phyloP scores from a whole-genome alignment of 2,888 invertebrate species.

The Diaperis boleti region DNA sequence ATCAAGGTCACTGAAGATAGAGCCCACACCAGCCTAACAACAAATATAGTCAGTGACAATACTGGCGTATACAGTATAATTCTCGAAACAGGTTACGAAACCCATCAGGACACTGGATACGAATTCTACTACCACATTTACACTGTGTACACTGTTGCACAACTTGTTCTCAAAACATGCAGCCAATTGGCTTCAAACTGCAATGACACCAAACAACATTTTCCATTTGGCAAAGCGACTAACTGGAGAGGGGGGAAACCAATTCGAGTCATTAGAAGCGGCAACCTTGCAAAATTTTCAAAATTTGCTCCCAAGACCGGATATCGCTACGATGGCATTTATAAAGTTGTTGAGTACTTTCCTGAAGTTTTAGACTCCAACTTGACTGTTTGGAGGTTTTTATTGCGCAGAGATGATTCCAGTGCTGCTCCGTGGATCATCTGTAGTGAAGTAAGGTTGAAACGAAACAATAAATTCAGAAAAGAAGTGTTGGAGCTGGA shows the following conservation, averaged over 20 bases:
- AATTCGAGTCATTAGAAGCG: constrained; percentile 83
- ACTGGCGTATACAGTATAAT: constrained; percentile 87
- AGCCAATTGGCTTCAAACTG: constrained; percentile 82
- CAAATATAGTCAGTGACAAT: constrained; percentile 67
- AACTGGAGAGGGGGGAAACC: constrained; percentile 82
- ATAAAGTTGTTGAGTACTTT: constrained; percentile 88
- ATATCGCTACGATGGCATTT: constrained; percentile 85
- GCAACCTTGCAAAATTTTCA: constrained; percentile 77
- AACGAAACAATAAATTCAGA: constrained; percentile 63
- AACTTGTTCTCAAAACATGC: not conserved
- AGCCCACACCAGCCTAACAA: not conserved
- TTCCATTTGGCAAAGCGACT: constrained; percentile 70
- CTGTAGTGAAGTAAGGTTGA: constrained; percentile 51
- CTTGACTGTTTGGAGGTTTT: constrained; percentile 83
- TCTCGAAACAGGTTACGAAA: constrained; percentile 85
- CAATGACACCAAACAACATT: constrained; percentile 58
- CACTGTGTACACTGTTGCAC: not conserved
- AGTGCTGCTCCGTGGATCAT: constrained; percentile 82
- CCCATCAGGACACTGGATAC: constrained; percentile 75
- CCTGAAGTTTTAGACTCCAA: constrained; percentile 82
- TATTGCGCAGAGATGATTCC: constrained; percentile 82
- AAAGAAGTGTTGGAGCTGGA: constrained; percentile 58
- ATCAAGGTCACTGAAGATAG: not conserved
- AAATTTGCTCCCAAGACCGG: constrained; percentile 83
- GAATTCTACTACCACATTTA: constrained; percentile 86